Evolutionary conservation across 2,113 vertebrate genomes (phyloP).

Genomic region (Ondatra zibethicus): DNA sequence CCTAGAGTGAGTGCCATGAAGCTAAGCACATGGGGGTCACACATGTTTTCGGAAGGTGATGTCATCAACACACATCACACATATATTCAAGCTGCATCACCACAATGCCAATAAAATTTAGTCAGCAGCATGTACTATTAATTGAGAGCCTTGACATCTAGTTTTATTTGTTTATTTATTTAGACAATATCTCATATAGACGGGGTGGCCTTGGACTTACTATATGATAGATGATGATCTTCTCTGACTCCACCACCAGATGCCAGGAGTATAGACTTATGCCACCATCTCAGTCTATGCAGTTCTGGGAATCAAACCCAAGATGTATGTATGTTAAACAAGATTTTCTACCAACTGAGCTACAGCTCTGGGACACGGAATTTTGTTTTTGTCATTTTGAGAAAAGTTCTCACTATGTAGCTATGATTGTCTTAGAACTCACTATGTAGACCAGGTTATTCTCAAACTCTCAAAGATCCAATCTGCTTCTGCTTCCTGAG

Average conservation of each 20-base stretch:
- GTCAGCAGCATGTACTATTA: background rate
- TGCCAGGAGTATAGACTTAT: background rate
- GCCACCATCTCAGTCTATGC: background rate
- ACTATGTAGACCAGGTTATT: background rate
- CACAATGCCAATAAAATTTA: background rate
- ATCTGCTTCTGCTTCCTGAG: background rate
- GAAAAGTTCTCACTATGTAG: background rate
- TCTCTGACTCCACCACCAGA: background rate
- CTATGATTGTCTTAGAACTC: background rate
- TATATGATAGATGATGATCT: background rate
- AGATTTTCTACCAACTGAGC: background rate
- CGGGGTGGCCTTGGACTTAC: background rate
- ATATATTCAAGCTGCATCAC: background rate
- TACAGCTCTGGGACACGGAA: background rate
- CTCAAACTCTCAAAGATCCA: background rate
- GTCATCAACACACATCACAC: too few relatives aligned
- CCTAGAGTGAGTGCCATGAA: background rate
- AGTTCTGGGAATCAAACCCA: background rate
- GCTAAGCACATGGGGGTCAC: accelerated
- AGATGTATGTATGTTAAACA: background rate
- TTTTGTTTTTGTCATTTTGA: background rate
- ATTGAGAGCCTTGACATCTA: background rate
- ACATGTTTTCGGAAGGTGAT: background rate
- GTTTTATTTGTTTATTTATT: background rate
- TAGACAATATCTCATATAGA: background rate